These are phyloP conservation scores for Zosterops lateralis DNA, from an alignment of 2,113 vertebrate genomes.

Conservation along the genomic window DNA sequence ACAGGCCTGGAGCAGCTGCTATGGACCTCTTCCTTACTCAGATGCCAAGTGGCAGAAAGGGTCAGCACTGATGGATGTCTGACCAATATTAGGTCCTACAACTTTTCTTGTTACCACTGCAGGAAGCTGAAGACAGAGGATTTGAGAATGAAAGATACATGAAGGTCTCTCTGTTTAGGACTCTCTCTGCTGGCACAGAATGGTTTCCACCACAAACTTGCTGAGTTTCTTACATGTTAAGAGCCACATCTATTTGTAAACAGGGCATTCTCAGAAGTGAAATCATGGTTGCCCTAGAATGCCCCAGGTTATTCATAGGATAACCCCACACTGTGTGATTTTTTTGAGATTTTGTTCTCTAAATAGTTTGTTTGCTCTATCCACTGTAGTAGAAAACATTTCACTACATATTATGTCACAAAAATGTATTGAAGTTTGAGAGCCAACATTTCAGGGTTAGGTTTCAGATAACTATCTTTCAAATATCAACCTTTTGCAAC, in stretches of 20 bases:
- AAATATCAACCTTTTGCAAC: not conserved
- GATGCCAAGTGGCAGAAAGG: not conserved
- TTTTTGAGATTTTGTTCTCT: not conserved
- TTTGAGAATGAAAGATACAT: not conserved
- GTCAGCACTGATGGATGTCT: fast-evolving
- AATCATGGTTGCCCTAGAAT: not conserved
- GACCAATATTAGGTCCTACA: not conserved
- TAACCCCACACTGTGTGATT: not conserved
- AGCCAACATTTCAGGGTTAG: not conserved
- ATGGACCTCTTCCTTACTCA: not conserved
- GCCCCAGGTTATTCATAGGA: not conserved
- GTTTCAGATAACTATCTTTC: not conserved
- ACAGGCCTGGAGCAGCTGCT: not conserved
- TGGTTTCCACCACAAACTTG: not conserved
- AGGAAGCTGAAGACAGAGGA: not conserved
- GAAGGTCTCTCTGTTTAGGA: not conserved
- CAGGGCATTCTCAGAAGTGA: not conserved
- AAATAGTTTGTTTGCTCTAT: not conserved
- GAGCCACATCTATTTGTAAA: not conserved
- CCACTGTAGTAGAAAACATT: not conserved
- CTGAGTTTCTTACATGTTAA: not conserved
- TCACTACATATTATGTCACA: not conserved
- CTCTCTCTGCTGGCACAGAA: not conserved
- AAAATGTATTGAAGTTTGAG: not conserved
- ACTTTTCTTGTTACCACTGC: not conserved